Base-by-base conservation (phyloP, 2,888 invertebrate genomes). In the Calameuta filiformis region DNA sequence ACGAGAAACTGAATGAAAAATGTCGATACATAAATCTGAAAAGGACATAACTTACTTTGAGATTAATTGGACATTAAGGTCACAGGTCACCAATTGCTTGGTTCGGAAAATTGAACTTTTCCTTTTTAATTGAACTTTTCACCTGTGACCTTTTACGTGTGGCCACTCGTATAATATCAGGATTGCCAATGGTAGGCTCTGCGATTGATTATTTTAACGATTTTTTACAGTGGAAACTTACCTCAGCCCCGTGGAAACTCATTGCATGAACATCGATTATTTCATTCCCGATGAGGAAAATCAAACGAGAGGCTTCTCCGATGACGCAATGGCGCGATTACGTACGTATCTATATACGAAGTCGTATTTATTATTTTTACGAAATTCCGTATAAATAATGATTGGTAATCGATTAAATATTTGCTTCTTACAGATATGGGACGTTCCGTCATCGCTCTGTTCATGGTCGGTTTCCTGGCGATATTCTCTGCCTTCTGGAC, bases 401-500 rank as follows among this genome's bases (percentile, higher is more conserved):
- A 56, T 56, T 9, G 56, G 56, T 56, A 2, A 56, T 56, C 23
- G 6, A 56, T 56, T 56, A 15, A 56, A 56, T 56, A 56, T 23
- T 23, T 56, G 6, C 23, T 23, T 23, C 9, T 87, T 88, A 1
- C 92, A 94, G 94, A 95, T 93, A 96, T 99, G 95, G 97, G 98
- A 84, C 94, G 99, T 85, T 97, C 98, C 79, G 97, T 97, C 92
- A 96, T 98, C 89, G 98, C 97, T 68, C 94, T 98, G 85, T 98
- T 98, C 93, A 97, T 98, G 89, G 95, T 98, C 78, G 97, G 97
- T 75, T 97, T 99, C 93, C 94, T 98, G 86, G 95, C 97, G 73
- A 95, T 98, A 85, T 97, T 98, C 92, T 95, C 98, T 86, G 97
- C 98, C 34, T 98, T 98, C 93, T 97, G 98, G 95, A 97, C 98